phyloP scores from a whole-genome alignment of 2,113 vertebrate genomes.

The Muscicapa adusta region DNA sequence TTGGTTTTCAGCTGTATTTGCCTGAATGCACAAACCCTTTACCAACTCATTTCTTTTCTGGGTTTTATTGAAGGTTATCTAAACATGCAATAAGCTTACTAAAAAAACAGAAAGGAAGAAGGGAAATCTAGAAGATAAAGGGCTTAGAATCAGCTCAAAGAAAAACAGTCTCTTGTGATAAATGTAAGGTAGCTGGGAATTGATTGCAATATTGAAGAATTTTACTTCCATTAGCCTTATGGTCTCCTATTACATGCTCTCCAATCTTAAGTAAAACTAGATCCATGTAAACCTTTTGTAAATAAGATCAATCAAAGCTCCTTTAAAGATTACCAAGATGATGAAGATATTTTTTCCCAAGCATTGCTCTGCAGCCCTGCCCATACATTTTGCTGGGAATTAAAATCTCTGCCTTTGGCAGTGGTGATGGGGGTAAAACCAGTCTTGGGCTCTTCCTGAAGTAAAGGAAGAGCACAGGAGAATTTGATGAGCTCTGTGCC shows the following conservation, averaged over 20 bases:
- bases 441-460: background rate
- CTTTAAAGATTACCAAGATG: background rate
- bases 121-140: conserved; percentile 17
- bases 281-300: conserved; percentile 14
- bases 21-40: background rate
- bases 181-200: conserved; percentile 23
- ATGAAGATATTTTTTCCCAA: background rate
- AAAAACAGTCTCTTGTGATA: conserved; percentile 44
- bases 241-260: background rate
- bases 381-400: background rate
- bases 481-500: background rate
- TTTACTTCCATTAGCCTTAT: conserved; percentile 27
- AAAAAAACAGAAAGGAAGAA: background rate
- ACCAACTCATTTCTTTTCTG: background rate
- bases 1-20: background rate
- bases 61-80: background rate
- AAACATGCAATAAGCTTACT: background rate
- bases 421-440: fast-evolving
- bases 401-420: background rate
- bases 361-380: background rate
- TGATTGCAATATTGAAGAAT: conserved; percentile 35
- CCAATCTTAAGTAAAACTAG: background rate
- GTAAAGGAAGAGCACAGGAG: background rate
- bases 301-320: conserved; percentile 42
- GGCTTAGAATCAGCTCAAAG: conserved; percentile 13